phyloP scores from a whole-genome alignment of 2,888 invertebrate genomes.

The Apamea epomidion region DNA sequence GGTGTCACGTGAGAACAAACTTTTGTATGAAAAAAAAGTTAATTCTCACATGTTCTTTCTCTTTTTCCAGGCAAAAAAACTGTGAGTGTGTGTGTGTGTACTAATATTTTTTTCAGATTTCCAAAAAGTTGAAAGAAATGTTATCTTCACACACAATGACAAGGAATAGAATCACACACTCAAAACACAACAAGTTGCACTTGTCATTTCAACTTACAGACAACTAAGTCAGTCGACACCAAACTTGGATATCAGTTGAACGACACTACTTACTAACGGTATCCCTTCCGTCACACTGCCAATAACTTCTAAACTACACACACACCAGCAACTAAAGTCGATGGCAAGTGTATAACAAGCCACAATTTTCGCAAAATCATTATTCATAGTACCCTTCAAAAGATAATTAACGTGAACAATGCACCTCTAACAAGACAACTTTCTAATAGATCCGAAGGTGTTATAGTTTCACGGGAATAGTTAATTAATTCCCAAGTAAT shows the following conservation, averaged over 20 bases:
- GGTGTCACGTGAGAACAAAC: neutral
- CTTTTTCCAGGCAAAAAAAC: neutral
- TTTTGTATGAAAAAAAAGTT: neutral
- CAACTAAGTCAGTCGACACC: neutral
- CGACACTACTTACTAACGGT: neutral
- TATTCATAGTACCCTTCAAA: constrained; percentile 56
- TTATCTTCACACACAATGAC: neutral
- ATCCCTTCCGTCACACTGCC: neutral
- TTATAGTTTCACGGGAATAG: constrained; percentile 76
- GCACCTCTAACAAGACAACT: constrained; percentile 69
- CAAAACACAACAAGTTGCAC: neutral
- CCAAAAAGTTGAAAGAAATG: neutral
- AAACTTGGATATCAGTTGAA: neutral
- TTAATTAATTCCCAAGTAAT: constrained; percentile 85
- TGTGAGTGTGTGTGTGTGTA: no score
- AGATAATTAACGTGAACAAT: constrained; percentile 63
- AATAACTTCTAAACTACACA: constrained; percentile 22
- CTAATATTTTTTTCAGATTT: neutral
- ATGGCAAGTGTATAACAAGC: constrained; percentile 37
- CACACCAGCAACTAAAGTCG: constrained; percentile 19
- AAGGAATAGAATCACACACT: neutral
- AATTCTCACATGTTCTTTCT: neutral
- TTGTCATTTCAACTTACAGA: neutral
- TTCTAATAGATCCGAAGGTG: constrained; percentile 77
- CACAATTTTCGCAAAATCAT: constrained; percentile 55